Percentiles rank a stretch among this genome's conserved stretches.
These are phyloP conservation scores for Diceros bicornis DNA, from an alignment of 2,797 vertebrate genomes.

Conservation along the genomic window DNA sequence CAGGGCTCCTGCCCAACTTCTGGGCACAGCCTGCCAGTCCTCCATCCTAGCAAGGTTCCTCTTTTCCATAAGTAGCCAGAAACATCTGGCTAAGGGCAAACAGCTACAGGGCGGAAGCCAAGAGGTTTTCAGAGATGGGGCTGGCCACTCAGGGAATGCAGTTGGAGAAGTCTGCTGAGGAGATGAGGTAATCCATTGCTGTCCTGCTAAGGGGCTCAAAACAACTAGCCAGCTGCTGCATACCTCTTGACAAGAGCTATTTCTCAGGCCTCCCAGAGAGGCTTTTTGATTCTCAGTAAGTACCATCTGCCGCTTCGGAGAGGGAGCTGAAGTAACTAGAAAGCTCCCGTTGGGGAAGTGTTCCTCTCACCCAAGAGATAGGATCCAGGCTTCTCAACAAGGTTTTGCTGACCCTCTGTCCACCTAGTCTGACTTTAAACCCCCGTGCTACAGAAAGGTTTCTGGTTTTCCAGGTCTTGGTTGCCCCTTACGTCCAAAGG, in stretches of 20 bases:
- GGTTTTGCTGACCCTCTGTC: not conserved
- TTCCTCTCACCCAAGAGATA: conserved; percentile 23
- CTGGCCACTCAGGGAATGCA: not conserved
- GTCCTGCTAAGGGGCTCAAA: conserved; percentile 42
- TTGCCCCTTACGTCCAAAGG: conserved; percentile 22
- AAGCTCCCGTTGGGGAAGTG: conserved; percentile 53
- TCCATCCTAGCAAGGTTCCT: conserved; percentile 44
- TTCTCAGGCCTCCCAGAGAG: conserved; percentile 58
- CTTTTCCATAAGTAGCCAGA: conserved; percentile 49
- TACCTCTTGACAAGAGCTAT: conserved; percentile 53
- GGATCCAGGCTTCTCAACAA: conserved; percentile 6
- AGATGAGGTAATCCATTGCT: conserved; percentile 21
- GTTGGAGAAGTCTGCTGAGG: conserved; percentile 55
- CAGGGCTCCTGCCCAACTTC: conserved; percentile 10
- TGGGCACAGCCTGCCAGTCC: not conserved
- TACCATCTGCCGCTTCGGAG: conserved; percentile 56
- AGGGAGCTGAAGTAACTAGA: conserved; percentile 52
- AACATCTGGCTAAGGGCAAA: conserved; percentile 60
- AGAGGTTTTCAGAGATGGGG: conserved; percentile 8
- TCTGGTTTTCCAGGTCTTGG: conserved; percentile 69
- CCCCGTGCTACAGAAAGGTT: not conserved
- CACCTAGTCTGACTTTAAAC: not conserved
- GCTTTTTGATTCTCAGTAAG: conserved; percentile 66
- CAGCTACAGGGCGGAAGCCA: conserved; percentile 47
- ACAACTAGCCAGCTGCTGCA: conserved; percentile 7